phyloP scores from a whole-genome alignment of 2,113 vertebrate genomes.

The Brachyhypopomus occidentalis region DNA sequence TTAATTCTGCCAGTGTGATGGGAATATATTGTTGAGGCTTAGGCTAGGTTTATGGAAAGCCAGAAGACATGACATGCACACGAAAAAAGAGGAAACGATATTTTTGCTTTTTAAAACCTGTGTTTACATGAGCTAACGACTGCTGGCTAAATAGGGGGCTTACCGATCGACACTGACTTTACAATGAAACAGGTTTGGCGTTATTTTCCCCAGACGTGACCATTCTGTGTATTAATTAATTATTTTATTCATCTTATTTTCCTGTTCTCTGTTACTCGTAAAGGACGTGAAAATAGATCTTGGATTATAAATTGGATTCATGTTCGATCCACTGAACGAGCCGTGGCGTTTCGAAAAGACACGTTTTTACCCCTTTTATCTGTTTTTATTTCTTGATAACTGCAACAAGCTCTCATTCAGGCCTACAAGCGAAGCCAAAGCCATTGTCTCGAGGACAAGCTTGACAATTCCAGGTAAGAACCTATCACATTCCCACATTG shows the following conservation, averaged over 20 bases:
- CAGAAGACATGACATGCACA: conserved; percentile 73
- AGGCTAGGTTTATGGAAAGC: conserved; percentile 61
- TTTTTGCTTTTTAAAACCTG: conserved; percentile 59
- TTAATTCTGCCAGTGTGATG: conserved; percentile 50
- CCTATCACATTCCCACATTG: no score
- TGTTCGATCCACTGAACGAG: conserved; percentile 41
- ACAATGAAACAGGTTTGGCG: conserved; percentile 39
- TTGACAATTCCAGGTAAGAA: conserved; percentile 67
- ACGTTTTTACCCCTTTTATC: conserved; percentile 40
- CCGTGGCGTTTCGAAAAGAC: conserved; percentile 28
- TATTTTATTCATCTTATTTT: conserved; percentile 27
- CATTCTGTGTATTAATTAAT: conserved; percentile 52
- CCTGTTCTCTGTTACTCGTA: conserved; percentile 45
- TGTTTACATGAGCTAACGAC: conserved; percentile 57
- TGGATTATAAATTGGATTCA: conserved; percentile 53
- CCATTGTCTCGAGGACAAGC: conserved; percentile 63
- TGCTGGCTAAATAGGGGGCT: conserved; percentile 53
- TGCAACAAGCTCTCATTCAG: conserved; percentile 61
- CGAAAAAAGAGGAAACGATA: conserved; percentile 70
- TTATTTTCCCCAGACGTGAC: conserved; percentile 46
- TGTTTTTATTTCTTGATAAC: conserved; percentile 53
- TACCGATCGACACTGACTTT: conserved; percentile 20
- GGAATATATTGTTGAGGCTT: conserved; percentile 57
- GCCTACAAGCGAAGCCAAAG: conserved; percentile 57
- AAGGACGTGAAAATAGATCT: conserved; percentile 49